These are phyloP conservation scores for Dicrurus megarhynchus DNA, from an alignment of 2,113 vertebrate genomes.

Conservation along the genomic window DNA sequence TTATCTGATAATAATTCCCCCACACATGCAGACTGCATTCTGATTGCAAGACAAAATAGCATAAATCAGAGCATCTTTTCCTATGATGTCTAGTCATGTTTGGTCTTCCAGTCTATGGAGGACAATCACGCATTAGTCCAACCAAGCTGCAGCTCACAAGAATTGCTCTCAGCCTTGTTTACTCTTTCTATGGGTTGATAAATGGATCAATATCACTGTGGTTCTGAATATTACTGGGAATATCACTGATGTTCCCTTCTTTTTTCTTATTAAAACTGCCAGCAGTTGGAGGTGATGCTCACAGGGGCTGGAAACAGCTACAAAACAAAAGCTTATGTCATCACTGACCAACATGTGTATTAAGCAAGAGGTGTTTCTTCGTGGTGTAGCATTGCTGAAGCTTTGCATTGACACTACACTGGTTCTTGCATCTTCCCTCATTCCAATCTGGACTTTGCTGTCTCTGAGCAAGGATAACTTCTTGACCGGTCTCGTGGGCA, in stretches of 20 bases:
- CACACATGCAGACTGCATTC: background rate
- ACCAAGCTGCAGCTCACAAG: background rate
- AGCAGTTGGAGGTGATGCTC: background rate
- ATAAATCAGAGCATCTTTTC: conserved; percentile 27
- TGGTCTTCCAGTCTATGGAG: background rate
- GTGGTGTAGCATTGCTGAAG: background rate
- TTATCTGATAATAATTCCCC: conserved; percentile 26
- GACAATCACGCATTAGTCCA: background rate
- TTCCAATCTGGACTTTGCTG: background rate
- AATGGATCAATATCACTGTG: background rate
- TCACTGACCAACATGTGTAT: background rate
- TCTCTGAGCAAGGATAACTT: background rate
- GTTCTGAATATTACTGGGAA: too few species aligned
- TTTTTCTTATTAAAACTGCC: background rate
- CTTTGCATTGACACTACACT: background rate
- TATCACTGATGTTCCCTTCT: background rate
- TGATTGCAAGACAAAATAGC: conserved; percentile 11
- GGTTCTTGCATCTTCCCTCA: background rate
- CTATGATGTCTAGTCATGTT: background rate
- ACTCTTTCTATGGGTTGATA: background rate
- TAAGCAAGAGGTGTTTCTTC: background rate
- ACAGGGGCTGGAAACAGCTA: background rate
- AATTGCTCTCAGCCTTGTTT: background rate
- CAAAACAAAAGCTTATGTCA: rapidly evolving
- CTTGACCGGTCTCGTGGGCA: rapidly evolving